Evolutionary conservation across 2,113 vertebrate genomes (phyloP), one percentile per base, ranked within the genome.

Genomic region (Chionis minor): DNA sequence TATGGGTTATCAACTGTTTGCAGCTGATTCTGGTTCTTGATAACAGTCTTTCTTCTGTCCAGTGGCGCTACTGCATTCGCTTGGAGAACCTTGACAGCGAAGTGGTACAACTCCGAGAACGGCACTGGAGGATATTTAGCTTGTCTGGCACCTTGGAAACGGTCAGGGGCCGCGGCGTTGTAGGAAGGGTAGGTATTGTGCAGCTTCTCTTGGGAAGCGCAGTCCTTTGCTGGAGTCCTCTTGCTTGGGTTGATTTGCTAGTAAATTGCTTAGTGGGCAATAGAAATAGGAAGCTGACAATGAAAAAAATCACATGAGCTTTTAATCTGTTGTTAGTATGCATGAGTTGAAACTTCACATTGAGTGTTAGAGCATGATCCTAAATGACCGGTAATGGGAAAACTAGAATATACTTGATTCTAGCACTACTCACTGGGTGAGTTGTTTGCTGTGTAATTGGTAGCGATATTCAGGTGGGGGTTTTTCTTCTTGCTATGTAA

Each of bases 41-140:
- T 63, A 49, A 47, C n/a, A 11, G 19, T 15, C 12, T 84, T 20
- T 62, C 16, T 63, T 65, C 32, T 59, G 8, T 49, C 42, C 94
- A 99, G 99, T 99, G 99, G 99, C 98, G 99, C 40, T 99, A 99
- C 96, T 99, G 99, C 47, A 99, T 99, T 86, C 99, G 99, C 61
- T 92, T 99, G 97, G 99, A 99, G 98, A 99, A 99, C 97, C 98
- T 99, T 38, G 99, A 99, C 82, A 98, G 94, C 2, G 99, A 99
- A n/a, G 99, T 99, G 77, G 99, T 99, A 27, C 99, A 99, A 94
- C 99, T 99, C 66, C 98, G 99, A 44, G 99, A 99, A 38, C 96
- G 99, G 63, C 99, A 99, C 97, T 99, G 99, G 99, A 98, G 99
- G 96, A 99, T 99, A 98, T 99, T 99, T 96, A 99, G 99, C 96